phyloP scores from a whole-genome alignment of 2,888 invertebrate species.

The Flexamia atlantica region DNA sequence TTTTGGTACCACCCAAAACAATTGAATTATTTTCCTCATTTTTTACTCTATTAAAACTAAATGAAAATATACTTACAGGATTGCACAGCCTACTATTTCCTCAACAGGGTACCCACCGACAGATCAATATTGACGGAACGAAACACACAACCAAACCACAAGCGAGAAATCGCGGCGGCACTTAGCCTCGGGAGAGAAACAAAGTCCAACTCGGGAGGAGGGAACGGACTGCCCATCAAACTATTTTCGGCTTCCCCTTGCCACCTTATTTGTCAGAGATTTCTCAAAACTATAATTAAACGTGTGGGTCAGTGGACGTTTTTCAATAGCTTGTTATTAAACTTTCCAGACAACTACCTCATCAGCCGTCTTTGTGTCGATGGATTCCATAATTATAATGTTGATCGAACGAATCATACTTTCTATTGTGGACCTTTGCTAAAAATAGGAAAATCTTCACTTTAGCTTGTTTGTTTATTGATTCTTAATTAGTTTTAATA shows the following conservation, averaged over 20 bases:
- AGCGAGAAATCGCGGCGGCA: conserved; percentile 30
- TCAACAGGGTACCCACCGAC: no score
- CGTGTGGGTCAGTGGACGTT: conserved; percentile 30
- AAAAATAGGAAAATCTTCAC: no score
- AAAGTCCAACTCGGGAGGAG: conserved; percentile 40
- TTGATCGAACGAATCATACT: no score
- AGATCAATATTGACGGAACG: not conserved
- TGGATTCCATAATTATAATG: no score
- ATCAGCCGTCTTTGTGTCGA: not conserved
- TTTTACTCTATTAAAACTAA: no score
- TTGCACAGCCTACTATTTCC: no score
- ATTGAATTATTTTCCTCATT: no score
- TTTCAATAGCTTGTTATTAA: conserved; percentile 30
- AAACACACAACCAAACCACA: conserved; percentile 6
- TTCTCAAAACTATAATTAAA: conserved; percentile 56
- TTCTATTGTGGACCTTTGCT: no score
- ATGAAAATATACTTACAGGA: not conserved
- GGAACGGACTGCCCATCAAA: conserved; percentile 48
- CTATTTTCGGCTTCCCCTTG: conserved; percentile 46
- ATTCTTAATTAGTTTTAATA: no score
- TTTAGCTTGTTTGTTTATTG: no score
- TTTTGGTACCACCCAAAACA: no score
- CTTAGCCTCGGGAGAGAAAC: conserved; percentile 43
- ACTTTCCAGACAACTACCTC: not conserved
- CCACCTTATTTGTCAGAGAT: conserved; percentile 49